Evolutionary conservation across 2,888 invertebrate species (phyloP).

Genomic region (Schrankia costaestrigalis): DNA sequence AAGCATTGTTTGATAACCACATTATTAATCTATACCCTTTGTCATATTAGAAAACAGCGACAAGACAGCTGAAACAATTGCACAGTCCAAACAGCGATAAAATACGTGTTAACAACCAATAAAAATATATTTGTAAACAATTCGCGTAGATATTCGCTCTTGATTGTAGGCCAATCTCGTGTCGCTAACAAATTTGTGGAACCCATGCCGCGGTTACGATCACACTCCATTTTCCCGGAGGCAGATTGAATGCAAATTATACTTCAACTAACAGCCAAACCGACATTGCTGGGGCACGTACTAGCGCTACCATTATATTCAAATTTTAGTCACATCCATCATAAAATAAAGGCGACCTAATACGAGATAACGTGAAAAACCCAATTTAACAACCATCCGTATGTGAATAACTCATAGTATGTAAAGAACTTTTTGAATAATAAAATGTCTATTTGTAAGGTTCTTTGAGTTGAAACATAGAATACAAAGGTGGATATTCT

Average conservation of each 20-base stretch:
- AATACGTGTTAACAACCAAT: too few species aligned
- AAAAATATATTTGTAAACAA: too few species aligned
- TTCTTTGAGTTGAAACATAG: too few species aligned
- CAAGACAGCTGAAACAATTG: too few species aligned
- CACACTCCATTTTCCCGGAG: conserved; percentile 24
- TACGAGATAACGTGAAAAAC: conserved; percentile 6
- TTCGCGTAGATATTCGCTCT: too few species aligned
- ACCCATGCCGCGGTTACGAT: conserved; percentile 12
- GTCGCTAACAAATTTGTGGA: too few species aligned
- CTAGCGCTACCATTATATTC: conserved; percentile 13
- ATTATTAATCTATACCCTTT: too few species aligned
- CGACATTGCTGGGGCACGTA: conserved; percentile 20
- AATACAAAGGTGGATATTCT: too few species aligned
- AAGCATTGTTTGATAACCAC: too few species aligned
- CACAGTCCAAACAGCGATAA: too few species aligned
- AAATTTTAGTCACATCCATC: conserved; percentile 14
- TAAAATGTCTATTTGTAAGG: conserved; percentile 29
- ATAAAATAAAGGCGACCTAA: conserved; percentile 16
- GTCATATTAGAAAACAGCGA: too few species aligned
- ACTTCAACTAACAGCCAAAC: conserved; percentile 21
- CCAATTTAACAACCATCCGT: conserved; percentile 6
- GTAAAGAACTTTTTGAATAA: conserved; percentile 26
- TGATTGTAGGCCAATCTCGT: too few species aligned
- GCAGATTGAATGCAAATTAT: conserved; percentile 49
- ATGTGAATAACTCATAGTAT: conserved; percentile 18